A percentile compares a stretch with the other conserved stretches of the same genome.
Conservation (phyloP, 2,113 vertebrate species). For the Otocyon megalotis region DNA sequence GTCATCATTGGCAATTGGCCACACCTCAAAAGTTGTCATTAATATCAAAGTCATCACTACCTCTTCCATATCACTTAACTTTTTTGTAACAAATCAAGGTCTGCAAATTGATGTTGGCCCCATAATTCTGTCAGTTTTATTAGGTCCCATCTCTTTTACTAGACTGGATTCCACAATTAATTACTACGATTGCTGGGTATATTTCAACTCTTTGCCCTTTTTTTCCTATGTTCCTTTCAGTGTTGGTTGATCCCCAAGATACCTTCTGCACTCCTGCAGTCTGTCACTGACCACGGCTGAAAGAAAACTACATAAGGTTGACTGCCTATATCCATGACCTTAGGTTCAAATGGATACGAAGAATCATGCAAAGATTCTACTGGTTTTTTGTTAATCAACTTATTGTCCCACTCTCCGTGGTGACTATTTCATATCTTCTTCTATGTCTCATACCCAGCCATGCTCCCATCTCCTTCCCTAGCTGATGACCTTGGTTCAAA, state of each 20-base stretch:
- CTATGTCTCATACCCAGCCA: not conserved
- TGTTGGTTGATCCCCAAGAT: not conserved
- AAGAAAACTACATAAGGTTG: not conserved
- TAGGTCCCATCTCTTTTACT: not conserved
- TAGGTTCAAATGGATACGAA: not conserved
- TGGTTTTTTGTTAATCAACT: not conserved
- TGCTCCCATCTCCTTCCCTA: not conserved
- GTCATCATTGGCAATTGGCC: not conserved
- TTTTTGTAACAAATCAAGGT: not conserved
- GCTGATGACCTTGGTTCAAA: not conserved
- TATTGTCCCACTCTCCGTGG: not conserved
- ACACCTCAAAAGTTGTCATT: not conserved
- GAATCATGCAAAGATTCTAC: not conserved
- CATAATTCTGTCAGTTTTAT: not conserved
- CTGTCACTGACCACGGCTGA: not conserved
- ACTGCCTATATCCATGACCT: not conserved
- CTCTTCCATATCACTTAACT: not conserved
- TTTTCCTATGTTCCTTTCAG: not conserved
- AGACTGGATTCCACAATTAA: not conserved
- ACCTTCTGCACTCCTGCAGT: not conserved
- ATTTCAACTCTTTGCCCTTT: not conserved
- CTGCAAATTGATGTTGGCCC: not conserved
- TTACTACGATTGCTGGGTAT: not conserved
- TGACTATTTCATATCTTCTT: not conserved
- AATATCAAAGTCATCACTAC: not conserved